These are phyloP conservation scores for Istiophorus platypterus DNA, from an alignment of 2,113 vertebrate species.

Conservation along the genomic window DNA sequence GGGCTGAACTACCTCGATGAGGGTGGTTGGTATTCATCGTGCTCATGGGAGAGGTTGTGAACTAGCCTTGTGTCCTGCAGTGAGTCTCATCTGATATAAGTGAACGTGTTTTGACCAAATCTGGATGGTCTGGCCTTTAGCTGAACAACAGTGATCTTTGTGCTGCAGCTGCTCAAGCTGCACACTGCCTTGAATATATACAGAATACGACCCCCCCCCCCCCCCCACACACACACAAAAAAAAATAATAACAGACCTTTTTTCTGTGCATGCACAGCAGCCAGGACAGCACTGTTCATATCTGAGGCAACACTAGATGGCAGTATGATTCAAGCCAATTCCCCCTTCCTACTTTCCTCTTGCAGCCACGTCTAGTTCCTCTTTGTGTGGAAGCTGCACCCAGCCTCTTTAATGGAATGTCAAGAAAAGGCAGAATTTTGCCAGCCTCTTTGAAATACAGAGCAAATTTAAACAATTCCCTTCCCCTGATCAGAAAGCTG, in stretches of 20 bases:
- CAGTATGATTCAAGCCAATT: slow-evolving; percentile 76
- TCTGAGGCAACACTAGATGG: slow-evolving; percentile 78
- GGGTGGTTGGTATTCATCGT: slow-evolving; percentile 20
- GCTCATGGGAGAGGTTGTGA: slow-evolving; percentile 20
- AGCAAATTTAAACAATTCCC: slow-evolving; percentile 70
- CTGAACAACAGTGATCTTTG: background rate
- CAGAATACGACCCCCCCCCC: background rate
- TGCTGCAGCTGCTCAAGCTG: background rate
- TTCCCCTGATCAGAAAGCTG: slow-evolving; percentile 44
- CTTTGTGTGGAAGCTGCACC: slow-evolving; percentile 57
- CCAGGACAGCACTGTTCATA: slow-evolving; percentile 44
- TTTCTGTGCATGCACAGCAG: slow-evolving; percentile 27
- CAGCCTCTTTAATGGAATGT: slow-evolving; percentile 80
- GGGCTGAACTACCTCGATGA: slow-evolving; percentile 10
- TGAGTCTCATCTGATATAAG: background rate
- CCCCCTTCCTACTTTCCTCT: slow-evolving; percentile 1
- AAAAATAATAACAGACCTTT: slow-evolving; percentile 3
- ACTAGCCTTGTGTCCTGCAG: background rate
- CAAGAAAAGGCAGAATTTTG: slow-evolving; percentile 75
- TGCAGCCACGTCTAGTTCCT: slow-evolving; percentile 31
- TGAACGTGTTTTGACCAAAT: background rate
- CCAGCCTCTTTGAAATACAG: slow-evolving; percentile 75
- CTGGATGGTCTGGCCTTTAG: background rate
- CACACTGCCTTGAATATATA: background rate
- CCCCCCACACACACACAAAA: background rate